Conservation (phyloP, 2,888 invertebrate species). For the Stenolophus ochropezus region DNA sequence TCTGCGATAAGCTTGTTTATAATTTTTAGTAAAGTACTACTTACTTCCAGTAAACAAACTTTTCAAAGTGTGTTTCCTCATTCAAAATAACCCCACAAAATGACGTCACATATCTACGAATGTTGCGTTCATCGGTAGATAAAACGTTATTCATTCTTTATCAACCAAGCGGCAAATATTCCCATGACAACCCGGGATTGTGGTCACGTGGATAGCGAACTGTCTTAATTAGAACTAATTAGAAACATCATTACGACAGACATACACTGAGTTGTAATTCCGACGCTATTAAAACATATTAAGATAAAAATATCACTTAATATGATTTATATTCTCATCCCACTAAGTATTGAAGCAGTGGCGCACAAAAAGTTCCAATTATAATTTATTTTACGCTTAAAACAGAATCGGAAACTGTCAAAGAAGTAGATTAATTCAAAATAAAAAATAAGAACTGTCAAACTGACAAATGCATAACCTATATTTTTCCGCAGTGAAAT, state of each 20-base stretch:
- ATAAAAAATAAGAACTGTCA: background rate
- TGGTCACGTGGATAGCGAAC: conserved; percentile 48
- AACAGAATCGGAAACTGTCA: too few relatives aligned
- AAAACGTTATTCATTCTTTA: conserved; percentile 26
- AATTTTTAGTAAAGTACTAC: background rate
- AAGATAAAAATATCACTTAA: conserved; percentile 53
- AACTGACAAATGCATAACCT: background rate
- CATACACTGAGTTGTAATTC: conserved; percentile 40
- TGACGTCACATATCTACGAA: too few relatives aligned
- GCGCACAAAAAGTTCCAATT: background rate
- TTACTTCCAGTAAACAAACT: background rate
- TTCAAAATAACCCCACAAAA: conserved; percentile 17
- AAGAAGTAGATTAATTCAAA: too few relatives aligned
- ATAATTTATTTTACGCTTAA: background rate
- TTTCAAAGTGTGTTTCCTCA: background rate
- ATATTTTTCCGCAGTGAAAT: background rate
- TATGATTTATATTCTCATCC: conserved; percentile 43
- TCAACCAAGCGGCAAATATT: conserved; percentile 42
- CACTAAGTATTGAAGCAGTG: background rate
- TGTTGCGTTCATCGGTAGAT: conserved; percentile 1
- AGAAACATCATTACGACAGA: conserved; percentile 52
- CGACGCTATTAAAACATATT: conserved; percentile 52
- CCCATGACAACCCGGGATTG: conserved; percentile 26
- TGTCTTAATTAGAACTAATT: conserved; percentile 53
- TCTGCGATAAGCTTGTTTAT: background rate